Evolutionary conservation across 2,888 invertebrate species (phyloP).

Genomic region (Endotricha flammealis): DNA sequence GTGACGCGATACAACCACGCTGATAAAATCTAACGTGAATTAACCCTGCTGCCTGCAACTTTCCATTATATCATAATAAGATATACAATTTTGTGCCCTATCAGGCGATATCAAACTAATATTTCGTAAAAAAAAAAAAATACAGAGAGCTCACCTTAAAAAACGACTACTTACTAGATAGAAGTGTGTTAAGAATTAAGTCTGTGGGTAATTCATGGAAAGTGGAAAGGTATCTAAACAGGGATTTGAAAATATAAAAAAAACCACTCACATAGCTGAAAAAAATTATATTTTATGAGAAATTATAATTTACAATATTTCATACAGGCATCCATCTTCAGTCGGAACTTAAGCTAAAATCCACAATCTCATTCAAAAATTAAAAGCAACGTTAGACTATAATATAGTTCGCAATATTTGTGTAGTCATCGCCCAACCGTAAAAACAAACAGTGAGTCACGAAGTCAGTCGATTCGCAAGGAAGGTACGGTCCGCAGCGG

Average conservation of each 20-base stretch:
- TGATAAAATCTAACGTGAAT: too few relatives aligned
- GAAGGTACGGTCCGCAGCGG: conserved; percentile 44
- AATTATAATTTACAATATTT: conserved; percentile 80
- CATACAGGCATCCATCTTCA: conserved; percentile 79
- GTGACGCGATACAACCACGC: too few relatives aligned
- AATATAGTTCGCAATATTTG: conserved; percentile 77
- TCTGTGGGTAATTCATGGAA: too few relatives aligned
- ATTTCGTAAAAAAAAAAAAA: too few relatives aligned
- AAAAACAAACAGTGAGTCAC: conserved; percentile 57
- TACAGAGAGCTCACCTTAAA: too few relatives aligned
- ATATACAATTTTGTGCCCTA: too few relatives aligned
- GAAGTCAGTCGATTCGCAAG: conserved; percentile 61
- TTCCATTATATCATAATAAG: too few relatives aligned
- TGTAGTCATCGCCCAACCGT: conserved; percentile 69
- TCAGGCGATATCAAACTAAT: too few relatives aligned
- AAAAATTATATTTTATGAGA: conserved; percentile 80
- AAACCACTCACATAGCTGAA: conserved; percentile 74
- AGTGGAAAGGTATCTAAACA: background rate
- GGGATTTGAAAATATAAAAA: conserved; percentile 29
- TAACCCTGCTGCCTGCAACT: too few relatives aligned
- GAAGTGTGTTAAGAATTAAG: too few relatives aligned
- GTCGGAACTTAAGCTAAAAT: conserved; percentile 79
- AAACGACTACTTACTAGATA: too few relatives aligned
- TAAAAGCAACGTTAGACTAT: conserved; percentile 79
- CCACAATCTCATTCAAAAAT: conserved; percentile 79